These are phyloP conservation scores for Tethya wilhelma DNA, from an alignment of 37 sponge, comb jelly and placozoan species.

Conservation along the genomic window DNA sequence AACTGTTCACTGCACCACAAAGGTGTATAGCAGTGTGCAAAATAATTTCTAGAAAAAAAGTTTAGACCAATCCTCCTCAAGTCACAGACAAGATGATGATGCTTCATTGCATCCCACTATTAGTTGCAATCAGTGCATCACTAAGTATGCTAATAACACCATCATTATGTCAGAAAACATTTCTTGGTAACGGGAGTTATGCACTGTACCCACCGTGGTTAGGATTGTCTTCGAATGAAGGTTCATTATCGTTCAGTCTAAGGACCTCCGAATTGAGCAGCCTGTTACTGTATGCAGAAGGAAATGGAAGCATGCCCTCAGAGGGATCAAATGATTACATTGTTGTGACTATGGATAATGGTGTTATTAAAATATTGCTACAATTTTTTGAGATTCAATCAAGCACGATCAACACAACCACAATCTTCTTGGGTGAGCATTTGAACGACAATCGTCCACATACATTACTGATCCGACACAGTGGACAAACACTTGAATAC, in stretches of 20 bases:
- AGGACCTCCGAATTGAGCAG: constrained; percentile 19
- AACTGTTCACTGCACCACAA: too few species aligned
- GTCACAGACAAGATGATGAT: too few species aligned
- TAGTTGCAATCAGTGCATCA: too few species aligned
- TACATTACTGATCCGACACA: constrained; percentile 1
- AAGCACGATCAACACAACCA: background rate
- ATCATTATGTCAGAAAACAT: too few species aligned
- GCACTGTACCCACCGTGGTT: constrained; percentile 15
- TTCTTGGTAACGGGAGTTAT: constrained; percentile 25
- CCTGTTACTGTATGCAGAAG: constrained; percentile 10
- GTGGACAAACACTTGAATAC: background rate
- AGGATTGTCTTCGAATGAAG: background rate
- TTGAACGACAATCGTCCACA: constrained; percentile 38
- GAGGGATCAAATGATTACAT: background rate
- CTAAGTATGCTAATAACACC: too few species aligned
- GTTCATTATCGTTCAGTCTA: constrained; percentile 14
- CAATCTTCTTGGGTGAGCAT: background rate
- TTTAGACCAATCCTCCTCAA: too few species aligned
- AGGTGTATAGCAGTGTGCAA: too few species aligned
- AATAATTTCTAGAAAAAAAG: too few species aligned
- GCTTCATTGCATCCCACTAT: too few species aligned
- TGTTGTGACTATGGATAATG: background rate
- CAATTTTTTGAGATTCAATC: background rate
- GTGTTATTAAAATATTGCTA: background rate
- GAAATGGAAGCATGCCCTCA: background rate